Base-by-base conservation (phyloP, 2,888 invertebrate genomes). In the Ligdia adustata region DNA sequence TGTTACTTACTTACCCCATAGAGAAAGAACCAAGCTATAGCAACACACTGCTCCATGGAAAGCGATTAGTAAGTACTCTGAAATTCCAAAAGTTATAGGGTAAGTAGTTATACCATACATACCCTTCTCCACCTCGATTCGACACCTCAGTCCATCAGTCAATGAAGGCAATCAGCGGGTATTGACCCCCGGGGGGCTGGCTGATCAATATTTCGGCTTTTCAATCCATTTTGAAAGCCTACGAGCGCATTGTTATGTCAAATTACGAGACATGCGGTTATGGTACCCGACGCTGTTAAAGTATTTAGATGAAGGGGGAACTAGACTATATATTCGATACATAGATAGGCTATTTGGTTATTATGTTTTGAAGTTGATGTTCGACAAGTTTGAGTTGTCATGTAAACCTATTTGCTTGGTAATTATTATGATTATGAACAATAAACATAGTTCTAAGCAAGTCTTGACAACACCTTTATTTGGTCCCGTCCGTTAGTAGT, bases 161-260 rank as follows among this genome's bases (percentile, higher is more conserved):
- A 73, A 75, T 75, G 72, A 75, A 75, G 68, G 75, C 72, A 80
- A 80, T 81, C 76, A 79, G 50, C 70, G 80, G 77, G 65, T 68
- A 68, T 65, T 71, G 72, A 77, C 72, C 80, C 62, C 31, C 20
- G 7, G 56, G 52, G 62, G 60, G 56, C 46, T 52, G 52, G 20
- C 55, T 69, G 78, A 81, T 81, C 81, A 80, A 81, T 81, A 81
- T 74, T 79, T 78, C 75, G 71, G 75, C 71, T 73, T 77, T 76
- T 74, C 75, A 77, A 69, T 72, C 66, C 73, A 68, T 75, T 75
- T 73, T 64, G 72, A 77, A 72, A 72, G 66, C 51, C 60, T 52
- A 60, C 61, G 55, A 62, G 62, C 67, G 66, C 59, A 57, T 60
- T 58, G 58, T 61, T 64, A 38, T 48, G 55, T 53, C 47, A 52